These are phyloP conservation scores for Takifugu ocellatus DNA, from an alignment of 2,797 vertebrate genomes.

Conservation along the genomic window DNA sequence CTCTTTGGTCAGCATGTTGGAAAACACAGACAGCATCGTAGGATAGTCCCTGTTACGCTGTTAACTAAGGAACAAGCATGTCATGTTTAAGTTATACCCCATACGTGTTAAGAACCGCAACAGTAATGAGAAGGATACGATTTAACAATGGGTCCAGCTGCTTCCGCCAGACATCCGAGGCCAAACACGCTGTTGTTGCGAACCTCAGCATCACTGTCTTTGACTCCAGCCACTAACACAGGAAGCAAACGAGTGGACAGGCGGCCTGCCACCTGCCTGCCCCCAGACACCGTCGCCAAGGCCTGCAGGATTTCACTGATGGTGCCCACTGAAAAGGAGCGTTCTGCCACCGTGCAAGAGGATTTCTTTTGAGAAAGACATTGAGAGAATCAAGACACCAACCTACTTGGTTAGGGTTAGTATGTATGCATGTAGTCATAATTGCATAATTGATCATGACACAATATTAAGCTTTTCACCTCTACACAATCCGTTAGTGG, in stretches of 20 bases:
- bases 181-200: slow-evolving; percentile 88
- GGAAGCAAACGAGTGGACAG: slow-evolving; percentile 81
- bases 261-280: slow-evolving; percentile 70
- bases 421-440: too few relatives aligned
- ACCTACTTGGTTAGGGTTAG: too few relatives aligned
- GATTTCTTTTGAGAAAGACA: slow-evolving; percentile 73
- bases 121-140: slow-evolving; percentile 81
- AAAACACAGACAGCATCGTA: slow-evolving; percentile 83
- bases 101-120: not conserved
- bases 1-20: slow-evolving; percentile 81
- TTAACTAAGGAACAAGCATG: slow-evolving; percentile 58
- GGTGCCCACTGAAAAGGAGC: slow-evolving; percentile 84
- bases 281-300: slow-evolving; percentile 66
- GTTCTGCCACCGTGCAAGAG: slow-evolving; percentile 81
- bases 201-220: slow-evolving; percentile 82
- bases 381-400: not conserved
- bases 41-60: slow-evolving; percentile 79
- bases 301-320: slow-evolving; percentile 82
- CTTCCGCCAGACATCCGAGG: slow-evolving; percentile 83
- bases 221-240: slow-evolving; percentile 72
- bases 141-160: slow-evolving; percentile 74
- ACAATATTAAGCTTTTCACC: too few relatives aligned
- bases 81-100: not conserved
- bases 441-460: too few relatives aligned
- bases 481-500: too few relatives aligned